Percentiles rank a stretch among this genome's conserved stretches.
Evolutionary conservation across 2,113 vertebrate species (phyloP).

Genomic region (Embiotoca jacksoni): DNA sequence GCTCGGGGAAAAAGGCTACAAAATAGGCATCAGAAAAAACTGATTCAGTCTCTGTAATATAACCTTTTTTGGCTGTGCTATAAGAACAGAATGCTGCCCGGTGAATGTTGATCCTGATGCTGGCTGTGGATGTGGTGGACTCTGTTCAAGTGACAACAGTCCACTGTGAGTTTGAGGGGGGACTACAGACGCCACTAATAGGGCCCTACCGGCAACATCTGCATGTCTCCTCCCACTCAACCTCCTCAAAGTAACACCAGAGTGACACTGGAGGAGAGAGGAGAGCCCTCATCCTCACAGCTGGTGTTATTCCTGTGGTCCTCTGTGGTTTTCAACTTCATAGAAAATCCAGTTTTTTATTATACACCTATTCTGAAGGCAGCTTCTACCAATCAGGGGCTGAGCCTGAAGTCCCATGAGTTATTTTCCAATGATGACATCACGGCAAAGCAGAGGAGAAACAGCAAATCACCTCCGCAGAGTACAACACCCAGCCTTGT

Average conservation of each 20-base stretch:
- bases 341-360: slow-evolving; percentile 30
- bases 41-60: slow-evolving; percentile 15
- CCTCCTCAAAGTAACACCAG: slow-evolving; percentile 70
- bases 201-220: slow-evolving; percentile 59
- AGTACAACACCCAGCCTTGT: slow-evolving; percentile 39
- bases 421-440: slow-evolving; percentile 55
- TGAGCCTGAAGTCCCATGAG: slow-evolving; percentile 8
- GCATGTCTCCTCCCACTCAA: slow-evolving; percentile 78
- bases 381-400: slow-evolving; percentile 21
- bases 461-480: slow-evolving; percentile 20
- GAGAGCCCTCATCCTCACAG: slow-evolving; percentile 1
- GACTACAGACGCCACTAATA: slow-evolving; percentile 66
- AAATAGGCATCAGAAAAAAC: not conserved
- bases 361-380: not conserved
- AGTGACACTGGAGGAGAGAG: slow-evolving; percentile 43
- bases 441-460: slow-evolving; percentile 49
- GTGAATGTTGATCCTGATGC: slow-evolving; percentile 34
- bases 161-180: slow-evolving; percentile 67
- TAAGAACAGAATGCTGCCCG: slow-evolving; percentile 38
- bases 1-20: not conserved
- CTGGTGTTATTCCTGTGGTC: not conserved
- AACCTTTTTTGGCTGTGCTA: not conserved
- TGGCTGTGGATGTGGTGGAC: slow-evolving; percentile 60
- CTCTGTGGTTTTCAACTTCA: not conserved
- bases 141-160: slow-evolving; percentile 64